Base-by-base conservation (phyloP, 2,888 invertebrate genomes). In the Melangyna quadrimaculata region DNA sequence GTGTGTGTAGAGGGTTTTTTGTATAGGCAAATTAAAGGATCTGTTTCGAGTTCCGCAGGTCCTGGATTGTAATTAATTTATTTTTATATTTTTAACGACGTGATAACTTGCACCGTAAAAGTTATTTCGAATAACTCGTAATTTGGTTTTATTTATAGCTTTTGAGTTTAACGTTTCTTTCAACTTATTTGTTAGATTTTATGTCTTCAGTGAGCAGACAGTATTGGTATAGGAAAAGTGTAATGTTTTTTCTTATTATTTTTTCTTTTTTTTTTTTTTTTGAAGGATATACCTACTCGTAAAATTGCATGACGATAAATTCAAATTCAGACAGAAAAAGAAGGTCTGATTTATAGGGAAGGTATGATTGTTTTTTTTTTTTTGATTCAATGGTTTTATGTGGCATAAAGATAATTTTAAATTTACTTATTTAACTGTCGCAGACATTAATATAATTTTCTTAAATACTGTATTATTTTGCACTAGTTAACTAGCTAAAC, bases 131-230 rank as follows among this genome's bases (percentile, higher is more conserved):
- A 45, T 74, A 80, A 70, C 45, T 63, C 53, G 59, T 59, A 59
- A 59, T 59, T 59, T 14, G 35, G 63, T 70, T 63, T 70, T 70
- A 55, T 80, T 70, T 75, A 65, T 43, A 37, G 29, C 63, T 37
- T 53, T 74, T 24, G 14, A 74, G 67, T 80, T 79, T 59, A 43
- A n/a, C 53, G 59, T 69, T 27, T 14, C 43, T 35, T 45, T 70
- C 22, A 45, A 71, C 45, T 80, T 63, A 75, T 29, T 75, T 37
- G 70, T 29, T 70, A 37, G 57, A 70, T 75, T 80, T 63, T 75
- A 80, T 75, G 70, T 70, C 43, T 70, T 63, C 17, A 55, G 57
- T 5, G 8, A 17, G 32, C 12, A 35, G 35, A 19, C 22, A 7
- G 17, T 29, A 17, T 9, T 2, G 1, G 0, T 17, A 8, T 29